Conservation (phyloP, 2,888 invertebrate species). For the Stegophylla sp. region DNA sequence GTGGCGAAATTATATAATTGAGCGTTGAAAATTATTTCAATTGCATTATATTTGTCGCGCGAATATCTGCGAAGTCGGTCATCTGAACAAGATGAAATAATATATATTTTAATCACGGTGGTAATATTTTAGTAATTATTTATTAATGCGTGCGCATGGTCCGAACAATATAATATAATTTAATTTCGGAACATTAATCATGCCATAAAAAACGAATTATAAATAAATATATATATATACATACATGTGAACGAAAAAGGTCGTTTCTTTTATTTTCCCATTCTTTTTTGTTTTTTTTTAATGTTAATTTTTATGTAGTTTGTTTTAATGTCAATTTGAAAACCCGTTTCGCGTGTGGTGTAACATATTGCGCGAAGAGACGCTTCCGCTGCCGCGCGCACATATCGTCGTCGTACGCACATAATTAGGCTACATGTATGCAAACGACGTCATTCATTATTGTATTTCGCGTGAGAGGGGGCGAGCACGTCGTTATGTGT, state of each 20-base stretch:
- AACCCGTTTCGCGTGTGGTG: neutral
- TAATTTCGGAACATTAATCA: no score
- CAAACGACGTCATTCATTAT: slow-evolving; percentile 40
- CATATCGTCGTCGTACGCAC: no score
- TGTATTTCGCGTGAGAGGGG: slow-evolving; percentile 16
- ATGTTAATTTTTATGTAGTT: neutral
- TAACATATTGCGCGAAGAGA: slow-evolving; percentile 16
- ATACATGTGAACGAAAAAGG: neutral
- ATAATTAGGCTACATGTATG: slow-evolving; percentile 48
- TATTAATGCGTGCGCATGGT: no score
- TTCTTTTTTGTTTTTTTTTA: neutral
- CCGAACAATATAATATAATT: no score
- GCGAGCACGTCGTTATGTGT: slow-evolving; percentile 22
- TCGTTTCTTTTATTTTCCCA: neutral
- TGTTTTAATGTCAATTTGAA: slow-evolving; percentile 18
- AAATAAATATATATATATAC: no score
- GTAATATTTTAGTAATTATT: no score
- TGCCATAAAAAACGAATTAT: neutral
- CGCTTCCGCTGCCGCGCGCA: neutral
- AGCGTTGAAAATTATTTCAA: no score
- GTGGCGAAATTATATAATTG: no score
- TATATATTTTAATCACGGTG: no score
- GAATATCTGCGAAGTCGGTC: no score
- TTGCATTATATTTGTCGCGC: no score
- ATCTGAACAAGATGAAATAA: no score